Evolutionary conservation across 2,797 vertebrate genomes (phyloP).

Genomic region (Enteromius fasciolatus): DNA sequence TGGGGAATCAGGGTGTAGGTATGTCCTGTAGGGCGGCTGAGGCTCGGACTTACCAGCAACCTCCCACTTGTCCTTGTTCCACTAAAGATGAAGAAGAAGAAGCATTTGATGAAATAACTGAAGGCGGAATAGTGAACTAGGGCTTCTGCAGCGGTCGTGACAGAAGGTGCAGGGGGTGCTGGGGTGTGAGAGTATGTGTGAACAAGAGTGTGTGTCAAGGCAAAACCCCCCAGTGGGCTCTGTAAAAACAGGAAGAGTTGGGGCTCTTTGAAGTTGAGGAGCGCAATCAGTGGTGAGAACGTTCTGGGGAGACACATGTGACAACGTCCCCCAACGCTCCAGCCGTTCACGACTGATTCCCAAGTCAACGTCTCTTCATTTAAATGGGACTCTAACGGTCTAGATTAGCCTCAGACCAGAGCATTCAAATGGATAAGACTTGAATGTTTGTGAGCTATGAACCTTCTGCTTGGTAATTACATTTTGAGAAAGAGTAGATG

Average conservation of each 20-base stretch:
- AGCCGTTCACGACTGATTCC: constrained; percentile 32
- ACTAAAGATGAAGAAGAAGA: constrained; percentile 70
- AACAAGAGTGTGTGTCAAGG: constrained; percentile 44
- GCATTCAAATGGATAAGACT: constrained; percentile 16
- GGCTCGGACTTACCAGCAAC: constrained; percentile 92
- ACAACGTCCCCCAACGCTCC: constrained; percentile 45
- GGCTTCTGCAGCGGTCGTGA: background rate
- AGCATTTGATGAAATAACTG: background rate
- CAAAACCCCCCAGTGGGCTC: constrained; percentile 73
- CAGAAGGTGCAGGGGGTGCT: constrained; percentile 34
- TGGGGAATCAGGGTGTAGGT: constrained; percentile 90
- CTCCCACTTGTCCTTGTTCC: constrained; percentile 94
- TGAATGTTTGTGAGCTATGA: background rate
- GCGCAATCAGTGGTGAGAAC: constrained; percentile 64
- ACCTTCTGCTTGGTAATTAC: background rate
- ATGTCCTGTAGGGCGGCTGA: constrained; percentile 88
- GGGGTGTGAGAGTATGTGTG: constrained; percentile 43
- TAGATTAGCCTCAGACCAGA: background rate
- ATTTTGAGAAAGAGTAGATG: background rate
- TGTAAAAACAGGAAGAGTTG: constrained; percentile 85
- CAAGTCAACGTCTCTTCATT: constrained; percentile 27
- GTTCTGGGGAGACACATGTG: constrained; percentile 58
- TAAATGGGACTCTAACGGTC: constrained; percentile 14
- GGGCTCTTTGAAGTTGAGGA: constrained; percentile 75
- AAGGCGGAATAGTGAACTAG: background rate